Conservation (phyloP, 2,888 invertebrate genomes). For the Zeuzera pyrina region DNA sequence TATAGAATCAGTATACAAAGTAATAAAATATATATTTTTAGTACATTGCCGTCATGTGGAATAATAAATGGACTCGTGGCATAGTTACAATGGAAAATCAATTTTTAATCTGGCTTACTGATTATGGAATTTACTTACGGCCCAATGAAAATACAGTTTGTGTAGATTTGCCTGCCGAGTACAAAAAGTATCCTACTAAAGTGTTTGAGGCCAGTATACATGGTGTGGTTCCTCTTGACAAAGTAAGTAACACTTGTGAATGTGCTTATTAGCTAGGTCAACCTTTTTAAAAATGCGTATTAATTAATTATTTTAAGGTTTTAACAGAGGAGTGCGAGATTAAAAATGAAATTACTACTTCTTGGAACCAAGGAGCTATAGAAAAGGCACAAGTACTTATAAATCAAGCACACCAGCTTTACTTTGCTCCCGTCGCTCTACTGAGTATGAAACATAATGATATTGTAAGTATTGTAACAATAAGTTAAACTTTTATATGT, state of each 20-base stretch:
- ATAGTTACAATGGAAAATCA: constrained; percentile 31
- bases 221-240: constrained; percentile 38
- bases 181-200: constrained; percentile 34
- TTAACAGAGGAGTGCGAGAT: constrained; percentile 29
- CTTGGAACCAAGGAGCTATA: constrained; percentile 31
- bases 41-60: constrained; percentile 43
- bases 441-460: constrained; percentile 34
- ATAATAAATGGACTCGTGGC: constrained; percentile 37
- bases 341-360: constrained; percentile 17
- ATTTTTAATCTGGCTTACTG: constrained; percentile 40
- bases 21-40: constrained; percentile 18
- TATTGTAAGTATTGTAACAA: constrained; percentile 27
- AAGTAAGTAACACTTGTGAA: constrained; percentile 21
- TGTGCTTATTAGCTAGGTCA: background rate
- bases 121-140: constrained; percentile 32
- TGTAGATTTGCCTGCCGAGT: constrained; percentile 26
- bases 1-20: too few relatives aligned
- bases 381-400: constrained; percentile 27
- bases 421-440: constrained; percentile 34
- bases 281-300: background rate
- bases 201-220: constrained; percentile 47
- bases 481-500: background rate
- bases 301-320: constrained; percentile 18
- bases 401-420: constrained; percentile 19
- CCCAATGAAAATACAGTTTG: constrained; percentile 28